Percentiles rank a stretch among this genome's conserved stretches.
phyloP scores from a whole-genome alignment of 2,888 invertebrate genomes.

The Campaea margaritaria region DNA sequence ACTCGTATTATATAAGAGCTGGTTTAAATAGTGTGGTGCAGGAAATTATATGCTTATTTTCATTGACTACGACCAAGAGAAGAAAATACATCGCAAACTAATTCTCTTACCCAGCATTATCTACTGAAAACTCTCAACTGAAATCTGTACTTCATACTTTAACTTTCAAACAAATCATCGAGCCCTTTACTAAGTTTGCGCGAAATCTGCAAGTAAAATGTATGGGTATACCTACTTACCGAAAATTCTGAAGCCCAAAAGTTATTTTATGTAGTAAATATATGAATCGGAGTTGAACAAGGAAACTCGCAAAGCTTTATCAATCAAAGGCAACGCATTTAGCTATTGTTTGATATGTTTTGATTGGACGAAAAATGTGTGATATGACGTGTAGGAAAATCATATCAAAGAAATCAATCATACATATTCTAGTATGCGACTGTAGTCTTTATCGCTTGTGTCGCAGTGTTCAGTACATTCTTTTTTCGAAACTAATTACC shows the following conservation, averaged over 20 bases:
- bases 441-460: too few species aligned
- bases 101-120: not conserved
- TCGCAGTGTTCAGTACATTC: too few species aligned
- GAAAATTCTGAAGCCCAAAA: constrained; percentile 55
- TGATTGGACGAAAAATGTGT: not conserved
- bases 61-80: too few species aligned
- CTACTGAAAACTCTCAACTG: not conserved
- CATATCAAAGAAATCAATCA: not conserved
- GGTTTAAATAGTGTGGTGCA: too few species aligned
- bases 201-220: constrained; percentile 43
- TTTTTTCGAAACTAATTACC: too few species aligned
- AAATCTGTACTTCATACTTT: constrained; percentile 7
- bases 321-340: constrained; percentile 48
- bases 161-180: constrained; percentile 27
- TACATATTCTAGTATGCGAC: too few species aligned
- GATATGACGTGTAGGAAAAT: not conserved
- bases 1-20: too few species aligned
- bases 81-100: not conserved
- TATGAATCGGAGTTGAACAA: constrained; percentile 56
- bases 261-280: constrained; percentile 58
- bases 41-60: too few species aligned
- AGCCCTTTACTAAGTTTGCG: constrained; percentile 20
- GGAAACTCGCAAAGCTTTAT: constrained; percentile 52
- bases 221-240: constrained; percentile 54
- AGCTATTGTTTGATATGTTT: constrained; percentile 9